A percentile compares a stretch with the other conserved stretches of the same genome.
Conservation (phyloP, 2,888 invertebrate species). For the Andricus quercusramuli region DNA sequence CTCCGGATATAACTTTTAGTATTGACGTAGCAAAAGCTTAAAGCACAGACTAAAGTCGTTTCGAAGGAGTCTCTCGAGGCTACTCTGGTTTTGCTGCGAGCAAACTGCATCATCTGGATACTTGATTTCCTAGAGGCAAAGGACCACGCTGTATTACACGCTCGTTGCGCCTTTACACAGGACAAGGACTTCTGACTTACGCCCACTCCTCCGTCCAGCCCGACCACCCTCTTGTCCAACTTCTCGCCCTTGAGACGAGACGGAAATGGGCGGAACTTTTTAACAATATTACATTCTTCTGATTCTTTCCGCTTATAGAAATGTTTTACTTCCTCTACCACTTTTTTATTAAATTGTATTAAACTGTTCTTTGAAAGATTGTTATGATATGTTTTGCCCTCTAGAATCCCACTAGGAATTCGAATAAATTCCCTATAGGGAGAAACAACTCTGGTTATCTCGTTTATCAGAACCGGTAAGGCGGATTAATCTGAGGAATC, state of each 20-base stretch:
- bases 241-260: constrained; percentile 8
- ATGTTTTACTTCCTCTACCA: background rate
- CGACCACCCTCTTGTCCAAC: background rate
- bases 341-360: background rate
- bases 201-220: background rate
- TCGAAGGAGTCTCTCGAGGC: constrained; percentile 52
- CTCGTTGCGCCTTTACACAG: constrained; percentile 51
- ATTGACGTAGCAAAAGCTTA: constrained; percentile 4
- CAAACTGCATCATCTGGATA: constrained; percentile 66
- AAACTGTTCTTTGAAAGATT: background rate
- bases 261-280: background rate
- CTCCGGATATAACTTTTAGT: background rate
- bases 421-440: too few species aligned
- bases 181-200: constrained; percentile 1
- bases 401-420: too few species aligned
- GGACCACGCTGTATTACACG: constrained; percentile 62
- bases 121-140: constrained; percentile 62
- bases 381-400: background rate
- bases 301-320: background rate
- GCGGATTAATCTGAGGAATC: too few species aligned
- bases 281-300: background rate
- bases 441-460: too few species aligned
- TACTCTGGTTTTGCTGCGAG: constrained; percentile 53
- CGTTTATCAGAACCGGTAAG: too few species aligned
- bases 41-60: constrained; percentile 21